Percentiles rank a stretch among this genome's conserved stretches.
Conservation (phyloP, 2,113 vertebrate species). For the Nesoenas mayeri region DNA sequence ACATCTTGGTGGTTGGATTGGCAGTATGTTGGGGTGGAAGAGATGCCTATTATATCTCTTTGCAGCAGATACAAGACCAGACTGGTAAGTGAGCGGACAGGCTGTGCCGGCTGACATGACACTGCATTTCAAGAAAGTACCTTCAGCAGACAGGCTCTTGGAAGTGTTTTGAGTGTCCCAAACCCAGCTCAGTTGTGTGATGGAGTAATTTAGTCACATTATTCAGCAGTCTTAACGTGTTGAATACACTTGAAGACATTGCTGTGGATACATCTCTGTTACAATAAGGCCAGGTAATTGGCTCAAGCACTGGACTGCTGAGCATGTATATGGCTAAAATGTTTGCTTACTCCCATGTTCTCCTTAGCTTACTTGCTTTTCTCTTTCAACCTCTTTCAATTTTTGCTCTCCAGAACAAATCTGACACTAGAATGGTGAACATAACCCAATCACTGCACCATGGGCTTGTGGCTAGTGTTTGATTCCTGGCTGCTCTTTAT, state of each 20-base stretch:
- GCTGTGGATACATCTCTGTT: background rate
- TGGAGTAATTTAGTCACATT: background rate
- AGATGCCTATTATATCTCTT: conserved; percentile 92
- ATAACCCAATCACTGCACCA: background rate
- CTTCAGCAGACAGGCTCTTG: background rate
- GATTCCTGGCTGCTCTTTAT: background rate
- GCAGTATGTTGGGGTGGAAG: conserved; percentile 94
- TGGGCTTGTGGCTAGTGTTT: background rate
- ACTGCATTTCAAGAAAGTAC: background rate
- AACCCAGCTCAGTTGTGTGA: background rate
- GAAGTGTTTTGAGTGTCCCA: background rate
- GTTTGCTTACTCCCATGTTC: background rate
- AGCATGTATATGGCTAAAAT: background rate
- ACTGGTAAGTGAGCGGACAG: conserved; percentile 74
- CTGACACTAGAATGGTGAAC: background rate
- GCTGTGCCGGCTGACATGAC: background rate
- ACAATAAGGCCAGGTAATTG: background rate
- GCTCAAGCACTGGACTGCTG: background rate
- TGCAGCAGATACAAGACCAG: conserved; percentile 83
- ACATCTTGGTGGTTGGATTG: conserved; percentile 84
- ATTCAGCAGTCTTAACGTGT: background rate
- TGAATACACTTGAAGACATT: background rate
- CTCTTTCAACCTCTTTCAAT: background rate
- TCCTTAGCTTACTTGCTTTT: background rate
- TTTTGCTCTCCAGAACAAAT: background rate